These are phyloP conservation scores for Fabriciana adippe DNA, from an alignment of 2,888 invertebrate species.

Conservation along the genomic window DNA sequence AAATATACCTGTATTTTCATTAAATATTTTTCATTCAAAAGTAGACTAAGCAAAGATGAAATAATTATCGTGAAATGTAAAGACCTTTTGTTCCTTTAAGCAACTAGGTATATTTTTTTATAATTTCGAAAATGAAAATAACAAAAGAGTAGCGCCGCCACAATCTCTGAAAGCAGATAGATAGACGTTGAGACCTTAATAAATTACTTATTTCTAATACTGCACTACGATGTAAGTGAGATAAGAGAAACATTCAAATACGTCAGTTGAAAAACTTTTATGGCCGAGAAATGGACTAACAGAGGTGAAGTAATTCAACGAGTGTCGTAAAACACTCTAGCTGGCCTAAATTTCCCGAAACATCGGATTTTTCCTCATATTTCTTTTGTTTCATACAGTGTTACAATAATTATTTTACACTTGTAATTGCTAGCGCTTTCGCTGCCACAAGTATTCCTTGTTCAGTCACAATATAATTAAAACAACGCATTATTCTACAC, in stretches of 20 bases:
- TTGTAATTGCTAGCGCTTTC: slow-evolving; percentile 28
- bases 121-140: slow-evolving; percentile 5
- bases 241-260: slow-evolving; percentile 40
- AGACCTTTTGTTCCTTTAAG: slow-evolving; percentile 10
- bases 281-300: slow-evolving; percentile 42
- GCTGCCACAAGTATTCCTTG: slow-evolving; percentile 13
- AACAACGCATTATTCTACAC: slow-evolving; percentile 12
- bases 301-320: slow-evolving; percentile 42
- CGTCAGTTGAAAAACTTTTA: slow-evolving; percentile 43
- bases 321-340: slow-evolving; percentile 43
- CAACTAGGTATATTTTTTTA: not conserved
- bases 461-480: slow-evolving; percentile 16
- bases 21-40: slow-evolving; percentile 9
- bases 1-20: slow-evolving; percentile 5
- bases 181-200: slow-evolving; percentile 2
- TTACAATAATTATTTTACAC: slow-evolving; percentile 35
- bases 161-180: slow-evolving; percentile 1
- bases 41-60: slow-evolving; percentile 7
- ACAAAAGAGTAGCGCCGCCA: not conserved
- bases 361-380: slow-evolving; percentile 34
- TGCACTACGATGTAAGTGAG: slow-evolving; percentile 24
- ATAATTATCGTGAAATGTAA: slow-evolving; percentile 15
- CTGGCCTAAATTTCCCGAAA: slow-evolving; percentile 41
- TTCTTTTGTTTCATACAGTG: slow-evolving; percentile 38
- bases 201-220: slow-evolving; percentile 16